Evolutionary conservation across 1,140 invertebrate species (phyloP), one percentile per base, ranked within the genome.

Genomic region (Achatina immaculata): DNA sequence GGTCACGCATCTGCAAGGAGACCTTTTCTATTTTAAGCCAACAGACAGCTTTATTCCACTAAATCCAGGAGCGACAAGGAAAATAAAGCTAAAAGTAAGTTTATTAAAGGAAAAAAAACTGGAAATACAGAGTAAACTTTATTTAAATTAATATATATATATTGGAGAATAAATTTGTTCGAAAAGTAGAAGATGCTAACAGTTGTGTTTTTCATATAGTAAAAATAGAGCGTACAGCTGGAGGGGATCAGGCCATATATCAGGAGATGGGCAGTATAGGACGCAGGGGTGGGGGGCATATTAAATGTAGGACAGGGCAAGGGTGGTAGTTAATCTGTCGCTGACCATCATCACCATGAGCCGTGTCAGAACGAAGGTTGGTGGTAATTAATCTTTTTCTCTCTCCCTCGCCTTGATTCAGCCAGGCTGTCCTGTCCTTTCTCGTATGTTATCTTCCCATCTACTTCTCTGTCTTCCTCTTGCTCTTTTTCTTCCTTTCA

Each of bases 1-100:
- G 7, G 24, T 80, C 14, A 72, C 66, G 6, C 78, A 80, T 34
- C 42, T 80, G 19, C 78, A 83, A 62, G 81, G 84, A 42, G 83
- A 84, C 62, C 76, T 87, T 55, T 90, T 85, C 71, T 84, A 84
- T 55, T 58, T 78, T 42, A 66, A 73, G 24, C 86, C 86, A 24
- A 42, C 81, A 4, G 55, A 4, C 21, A 78, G 28, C 72, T 88
- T 85, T 79, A 51, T 78, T 31, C 14, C 80, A 1, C 40, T 87
- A 34, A 55, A 73, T 0, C 85, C 86, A 0, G 82, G 83, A 28
- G 71, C 74, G 0, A 79, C 58, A 16, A 66, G 83, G n/a, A 65
- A 51, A 24, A 84, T 87, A 40, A 71, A 78, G 6, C 82, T 86
- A 24, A 68, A 78, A 40, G 76, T 78, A 69, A 21, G 42, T 19